Percentiles rank a stretch among this genome's conserved stretches.
Conservation (phyloP, 2,797 vertebrate genomes). For the Anas bernieri region DNA sequence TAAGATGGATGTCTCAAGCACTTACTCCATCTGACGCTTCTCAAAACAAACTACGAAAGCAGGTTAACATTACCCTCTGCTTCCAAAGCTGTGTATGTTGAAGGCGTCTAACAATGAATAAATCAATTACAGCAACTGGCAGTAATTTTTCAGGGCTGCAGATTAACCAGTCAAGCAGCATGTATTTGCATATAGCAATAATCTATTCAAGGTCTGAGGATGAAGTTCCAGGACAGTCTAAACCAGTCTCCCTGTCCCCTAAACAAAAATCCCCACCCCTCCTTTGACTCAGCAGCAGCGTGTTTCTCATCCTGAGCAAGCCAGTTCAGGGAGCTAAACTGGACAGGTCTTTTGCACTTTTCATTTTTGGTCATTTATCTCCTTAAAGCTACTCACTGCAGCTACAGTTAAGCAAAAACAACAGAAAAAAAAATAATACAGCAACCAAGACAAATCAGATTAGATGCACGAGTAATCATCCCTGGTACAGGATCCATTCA, state of each 20-base stretch:
- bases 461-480: background rate
- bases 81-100: conserved; percentile 6
- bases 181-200: conserved; percentile 20
- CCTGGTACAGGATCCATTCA: background rate
- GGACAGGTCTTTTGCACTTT: background rate
- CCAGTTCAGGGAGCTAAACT: conserved; percentile 16
- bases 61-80: background rate
- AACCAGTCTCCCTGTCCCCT: background rate
- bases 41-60: background rate
- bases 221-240: conserved; percentile 33
- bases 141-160: conserved; percentile 44
- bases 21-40: background rate
- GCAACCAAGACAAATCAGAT: background rate
- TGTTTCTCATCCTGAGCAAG: background rate
- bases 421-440: background rate
- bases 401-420: background rate
- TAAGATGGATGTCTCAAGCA: background rate
- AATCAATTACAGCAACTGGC: conserved; percentile 21
- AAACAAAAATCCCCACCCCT: conserved; percentile 11
- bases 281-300: background rate
- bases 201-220: conserved; percentile 2
- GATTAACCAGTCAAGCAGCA: conserved; percentile 52
- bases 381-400: background rate
- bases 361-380: background rate
- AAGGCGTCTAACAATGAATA: conserved; percentile 25